These are phyloP conservation scores for Sialia sialis DNA, from an alignment of 2,113 vertebrate species.

Conservation along the genomic window DNA sequence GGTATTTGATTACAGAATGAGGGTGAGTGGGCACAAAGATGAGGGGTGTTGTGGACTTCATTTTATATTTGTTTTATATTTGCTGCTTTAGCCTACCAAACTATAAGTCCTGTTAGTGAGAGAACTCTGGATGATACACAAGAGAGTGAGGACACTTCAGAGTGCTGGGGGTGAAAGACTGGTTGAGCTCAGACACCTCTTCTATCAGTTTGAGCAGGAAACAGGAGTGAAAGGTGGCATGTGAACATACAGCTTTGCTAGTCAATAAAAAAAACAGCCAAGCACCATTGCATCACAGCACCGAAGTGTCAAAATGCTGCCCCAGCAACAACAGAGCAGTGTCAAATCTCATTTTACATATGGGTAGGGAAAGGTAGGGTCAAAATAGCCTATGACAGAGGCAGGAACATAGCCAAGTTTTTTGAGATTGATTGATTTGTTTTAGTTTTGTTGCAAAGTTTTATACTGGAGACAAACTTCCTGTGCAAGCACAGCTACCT, in stretches of 20 bases:
- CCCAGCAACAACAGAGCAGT: accelerated
- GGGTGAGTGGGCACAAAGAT: neutral
- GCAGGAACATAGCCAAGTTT: neutral
- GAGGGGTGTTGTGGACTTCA: neutral
- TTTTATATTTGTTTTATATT: neutral
- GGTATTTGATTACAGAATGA: neutral
- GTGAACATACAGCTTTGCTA: neutral
- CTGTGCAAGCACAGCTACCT: neutral
- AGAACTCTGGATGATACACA: neutral
- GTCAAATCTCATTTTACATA: neutral
- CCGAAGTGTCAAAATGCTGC: neutral
- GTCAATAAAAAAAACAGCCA: neutral
- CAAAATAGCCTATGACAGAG: neutral
- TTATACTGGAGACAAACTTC: neutral
- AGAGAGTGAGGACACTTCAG: neutral
- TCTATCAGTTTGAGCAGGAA: neutral
- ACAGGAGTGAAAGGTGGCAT: neutral
- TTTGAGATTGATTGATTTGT: neutral
- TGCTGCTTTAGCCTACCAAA: neutral
- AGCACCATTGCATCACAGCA: neutral
- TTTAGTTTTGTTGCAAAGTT: neutral
- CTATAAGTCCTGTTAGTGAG: neutral
- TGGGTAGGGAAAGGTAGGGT: neutral
- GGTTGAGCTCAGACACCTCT: accelerated
- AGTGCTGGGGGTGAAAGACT: neutral